These are phyloP conservation scores for Odobenus rosmarus DNA, from an alignment of 2,113 vertebrate species.

Conservation along the genomic window DNA sequence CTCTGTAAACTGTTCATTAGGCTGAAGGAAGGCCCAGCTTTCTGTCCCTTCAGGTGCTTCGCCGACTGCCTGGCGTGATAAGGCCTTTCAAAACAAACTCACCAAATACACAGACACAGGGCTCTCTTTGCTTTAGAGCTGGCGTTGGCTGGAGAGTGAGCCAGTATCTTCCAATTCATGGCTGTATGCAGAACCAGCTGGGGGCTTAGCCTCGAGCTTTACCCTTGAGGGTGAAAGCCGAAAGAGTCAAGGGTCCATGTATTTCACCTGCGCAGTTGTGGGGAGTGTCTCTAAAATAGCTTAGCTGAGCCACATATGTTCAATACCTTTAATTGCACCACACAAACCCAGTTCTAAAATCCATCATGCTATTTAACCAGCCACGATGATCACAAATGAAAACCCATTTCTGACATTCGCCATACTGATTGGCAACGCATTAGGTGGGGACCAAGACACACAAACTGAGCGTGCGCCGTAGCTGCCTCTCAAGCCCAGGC, in stretches of 20 bases:
- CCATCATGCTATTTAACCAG: neutral
- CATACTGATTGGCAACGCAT: rapidly evolving
- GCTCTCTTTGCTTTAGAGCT: neutral
- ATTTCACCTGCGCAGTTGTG: neutral
- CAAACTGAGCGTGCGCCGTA: rapidly evolving
- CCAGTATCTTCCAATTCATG: neutral
- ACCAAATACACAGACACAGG: neutral
- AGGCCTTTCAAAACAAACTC: neutral
- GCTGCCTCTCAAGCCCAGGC: neutral
- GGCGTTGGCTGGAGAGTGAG: neutral
- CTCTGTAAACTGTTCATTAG: neutral
- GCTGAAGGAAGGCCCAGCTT: neutral
- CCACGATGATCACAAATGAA: neutral
- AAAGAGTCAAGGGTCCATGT: neutral
- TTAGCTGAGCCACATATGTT: neutral
- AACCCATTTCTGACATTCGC: neutral
- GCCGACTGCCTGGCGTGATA: neutral
- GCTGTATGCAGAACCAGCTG: neutral
- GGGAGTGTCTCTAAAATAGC: neutral
- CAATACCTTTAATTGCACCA: neutral
- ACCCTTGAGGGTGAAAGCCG: neutral
- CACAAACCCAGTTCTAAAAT: neutral
- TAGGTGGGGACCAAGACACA: neutral
- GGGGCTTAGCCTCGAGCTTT: neutral
- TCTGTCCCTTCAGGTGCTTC: neutral